These are phyloP conservation scores for Drepana arcuata DNA, from an alignment of 1,140 invertebrate species.

Conservation along the genomic window DNA sequence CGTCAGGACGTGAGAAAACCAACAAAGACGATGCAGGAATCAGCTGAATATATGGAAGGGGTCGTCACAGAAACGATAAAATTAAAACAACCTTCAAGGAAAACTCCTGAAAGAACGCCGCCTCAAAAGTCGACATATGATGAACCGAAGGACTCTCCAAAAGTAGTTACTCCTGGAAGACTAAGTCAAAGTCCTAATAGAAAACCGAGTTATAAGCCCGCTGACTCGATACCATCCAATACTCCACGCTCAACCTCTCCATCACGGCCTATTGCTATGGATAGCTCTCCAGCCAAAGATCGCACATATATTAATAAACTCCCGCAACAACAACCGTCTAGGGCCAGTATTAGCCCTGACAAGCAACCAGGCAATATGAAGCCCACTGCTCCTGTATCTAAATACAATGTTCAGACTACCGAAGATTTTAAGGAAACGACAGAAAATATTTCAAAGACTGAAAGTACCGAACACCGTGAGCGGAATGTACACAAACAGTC, in stretches of 20 bases:
- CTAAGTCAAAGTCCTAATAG: constrained; percentile 10
- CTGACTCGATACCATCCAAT: too few relatives aligned
- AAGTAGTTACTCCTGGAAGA: constrained; percentile 3
- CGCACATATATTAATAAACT: too few relatives aligned
- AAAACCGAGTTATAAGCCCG: constrained; percentile 5
- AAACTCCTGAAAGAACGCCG: constrained; percentile 13
- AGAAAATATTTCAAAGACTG: too few relatives aligned
- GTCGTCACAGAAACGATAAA: not conserved
- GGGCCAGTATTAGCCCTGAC: not conserved
- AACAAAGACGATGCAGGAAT: not conserved
- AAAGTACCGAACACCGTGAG: too few relatives aligned
- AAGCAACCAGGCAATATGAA: too few relatives aligned
- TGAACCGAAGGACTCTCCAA: not conserved
- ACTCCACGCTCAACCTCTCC: not conserved
- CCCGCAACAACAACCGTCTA: not conserved
- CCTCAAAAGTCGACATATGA: not conserved
- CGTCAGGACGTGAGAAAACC: constrained; percentile 17
- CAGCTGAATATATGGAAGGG: constrained; percentile 1
- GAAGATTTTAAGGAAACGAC: too few relatives aligned
- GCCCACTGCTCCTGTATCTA: too few relatives aligned
- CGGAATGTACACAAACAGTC: too few relatives aligned
- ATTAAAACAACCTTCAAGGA: constrained; percentile 6
- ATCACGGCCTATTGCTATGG: not conserved
- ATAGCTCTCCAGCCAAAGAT: not conserved
- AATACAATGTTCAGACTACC: too few relatives aligned